Percentiles rank a stretch among this genome's conserved stretches.
Conservation (phyloP, 2,888 invertebrate genomes). For the Megamerina dolium region DNA sequence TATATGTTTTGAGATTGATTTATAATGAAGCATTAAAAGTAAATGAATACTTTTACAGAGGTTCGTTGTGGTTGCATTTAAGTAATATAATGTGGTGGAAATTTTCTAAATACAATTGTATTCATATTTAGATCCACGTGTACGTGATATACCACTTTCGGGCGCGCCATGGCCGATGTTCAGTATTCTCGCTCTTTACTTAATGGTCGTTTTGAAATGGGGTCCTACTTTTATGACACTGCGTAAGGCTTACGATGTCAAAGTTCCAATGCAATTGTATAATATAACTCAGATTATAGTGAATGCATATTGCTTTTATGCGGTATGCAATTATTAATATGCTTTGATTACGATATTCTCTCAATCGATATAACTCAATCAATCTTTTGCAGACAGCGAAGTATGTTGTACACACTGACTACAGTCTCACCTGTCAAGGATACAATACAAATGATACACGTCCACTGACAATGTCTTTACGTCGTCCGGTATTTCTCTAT, state of each 20-base stretch:
- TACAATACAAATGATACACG: constrained; percentile 14
- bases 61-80: too few species aligned
- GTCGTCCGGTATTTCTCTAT: constrained; percentile 56
- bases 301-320: too few species aligned
- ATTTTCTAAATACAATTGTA: neutral
- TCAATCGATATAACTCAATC: too few species aligned
- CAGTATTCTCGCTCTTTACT: constrained; percentile 55
- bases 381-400: too few species aligned
- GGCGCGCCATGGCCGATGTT: constrained; percentile 59
- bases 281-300: constrained; percentile 54
- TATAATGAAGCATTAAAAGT: too few species aligned
- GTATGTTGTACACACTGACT: neutral
- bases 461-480: constrained; percentile 36
- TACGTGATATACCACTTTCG: constrained; percentile 61
- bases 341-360: too few species aligned
- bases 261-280: constrained; percentile 59
- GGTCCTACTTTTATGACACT: constrained; percentile 68
- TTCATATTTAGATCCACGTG: constrained; percentile 38
- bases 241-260: constrained; percentile 58
- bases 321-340: too few species aligned
- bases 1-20: too few species aligned
- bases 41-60: too few species aligned
- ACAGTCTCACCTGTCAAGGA: constrained; percentile 16
- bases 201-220: constrained; percentile 60
- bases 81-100: too few species aligned